Evolutionary conservation across 2,888 invertebrate species (phyloP).

Genomic region (Pycnomerus fuliginosus): DNA sequence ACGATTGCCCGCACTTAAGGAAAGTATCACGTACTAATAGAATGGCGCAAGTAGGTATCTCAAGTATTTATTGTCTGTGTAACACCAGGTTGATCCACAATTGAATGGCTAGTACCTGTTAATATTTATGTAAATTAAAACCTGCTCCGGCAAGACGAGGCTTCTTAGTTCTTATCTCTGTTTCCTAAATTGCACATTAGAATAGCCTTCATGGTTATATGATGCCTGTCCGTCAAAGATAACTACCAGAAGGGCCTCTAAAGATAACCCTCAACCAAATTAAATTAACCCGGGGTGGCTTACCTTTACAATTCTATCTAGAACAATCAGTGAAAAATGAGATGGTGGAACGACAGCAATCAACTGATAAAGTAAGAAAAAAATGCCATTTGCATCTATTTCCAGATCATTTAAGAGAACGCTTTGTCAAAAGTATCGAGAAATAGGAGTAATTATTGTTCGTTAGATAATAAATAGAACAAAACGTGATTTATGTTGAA

Average conservation of each 20-base stretch:
- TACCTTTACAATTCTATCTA: conserved; percentile 15
- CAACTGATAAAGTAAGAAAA: conserved; percentile 23
- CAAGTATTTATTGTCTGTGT: conserved; percentile 17
- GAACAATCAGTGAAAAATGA: conserved; percentile 30
- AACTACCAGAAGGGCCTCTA: conserved; percentile 4
- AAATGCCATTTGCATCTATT: conserved; percentile 11
- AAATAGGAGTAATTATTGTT: no score
- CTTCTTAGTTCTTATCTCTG: conserved; percentile 4
- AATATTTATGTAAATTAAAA: conserved; percentile 15
- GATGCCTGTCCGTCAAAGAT: conserved; percentile 7
- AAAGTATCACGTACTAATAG: conserved; percentile 11
- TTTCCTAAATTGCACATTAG: conserved; percentile 12
- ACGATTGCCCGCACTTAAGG: no score
- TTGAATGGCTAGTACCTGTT: conserved; percentile 6
- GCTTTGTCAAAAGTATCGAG: no score
- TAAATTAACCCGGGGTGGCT: conserved; percentile 11
- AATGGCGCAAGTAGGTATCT: conserved; percentile 16
- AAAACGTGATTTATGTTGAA: no score
- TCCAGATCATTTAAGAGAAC: no score
- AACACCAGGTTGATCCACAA: conserved; percentile 4
- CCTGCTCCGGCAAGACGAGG: conserved; percentile 2
- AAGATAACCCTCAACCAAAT: conserved; percentile 11
- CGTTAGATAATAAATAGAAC: no score
- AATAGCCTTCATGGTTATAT: conserved; percentile 1
- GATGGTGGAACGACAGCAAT: conserved; percentile 26